phyloP scores from a whole-genome alignment of 64 coral and sea anemone species.

The Porites lutea region DNA sequence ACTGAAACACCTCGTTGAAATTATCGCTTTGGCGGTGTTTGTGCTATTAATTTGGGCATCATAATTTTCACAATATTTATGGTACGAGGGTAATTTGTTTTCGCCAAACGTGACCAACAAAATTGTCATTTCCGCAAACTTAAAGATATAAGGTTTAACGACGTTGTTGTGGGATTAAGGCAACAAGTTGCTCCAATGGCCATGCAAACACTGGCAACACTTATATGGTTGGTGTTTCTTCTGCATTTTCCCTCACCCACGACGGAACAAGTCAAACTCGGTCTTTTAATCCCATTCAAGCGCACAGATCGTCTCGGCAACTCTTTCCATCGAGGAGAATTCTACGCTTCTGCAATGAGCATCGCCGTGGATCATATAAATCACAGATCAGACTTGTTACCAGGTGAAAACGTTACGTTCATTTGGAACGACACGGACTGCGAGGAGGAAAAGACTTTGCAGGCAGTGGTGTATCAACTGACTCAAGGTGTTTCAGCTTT shows the following conservation, averaged over 20 bases:
- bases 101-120: not conserved
- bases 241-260: not conserved
- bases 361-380: constrained; percentile 90
- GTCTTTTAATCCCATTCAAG: constrained; percentile 83
- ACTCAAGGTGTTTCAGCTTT: constrained; percentile 79
- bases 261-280: constrained; percentile 73
- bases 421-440: constrained; percentile 93
- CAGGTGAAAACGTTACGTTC: constrained; percentile 81
- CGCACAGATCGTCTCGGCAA: constrained; percentile 53
- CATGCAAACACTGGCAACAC: not conserved
- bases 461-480: constrained; percentile 71
- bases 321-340: constrained; percentile 75
- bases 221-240: not conserved
- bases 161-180: constrained; percentile 13
- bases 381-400: constrained; percentile 67
- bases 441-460: constrained; percentile 79
- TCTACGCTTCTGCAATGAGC: constrained; percentile 82
- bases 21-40: no score
- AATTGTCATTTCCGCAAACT: not conserved
- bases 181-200: not conserved
- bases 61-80: no score
- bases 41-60: not conserved
- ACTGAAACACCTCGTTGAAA: not conserved
- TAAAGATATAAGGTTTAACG: not conserved
- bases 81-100: no score